Conservation (phyloP, 2,113 vertebrate species). For the Pseudorhombus dupliciocellatus region DNA sequence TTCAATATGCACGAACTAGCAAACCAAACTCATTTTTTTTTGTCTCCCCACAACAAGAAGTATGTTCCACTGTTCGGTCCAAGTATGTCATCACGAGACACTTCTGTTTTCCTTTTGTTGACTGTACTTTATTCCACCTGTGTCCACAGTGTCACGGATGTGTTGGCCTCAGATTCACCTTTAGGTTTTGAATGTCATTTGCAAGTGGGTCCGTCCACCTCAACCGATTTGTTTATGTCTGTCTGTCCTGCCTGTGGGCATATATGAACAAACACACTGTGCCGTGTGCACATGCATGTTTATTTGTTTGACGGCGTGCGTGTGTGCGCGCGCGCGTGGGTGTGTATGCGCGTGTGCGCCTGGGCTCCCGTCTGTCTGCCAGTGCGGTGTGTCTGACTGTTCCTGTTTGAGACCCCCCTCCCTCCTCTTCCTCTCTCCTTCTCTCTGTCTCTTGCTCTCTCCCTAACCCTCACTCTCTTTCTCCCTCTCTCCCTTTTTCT, state of each 20-base stretch:
- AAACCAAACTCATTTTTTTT: not conserved
- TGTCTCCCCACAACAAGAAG: not conserved
- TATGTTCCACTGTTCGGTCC: not conserved
- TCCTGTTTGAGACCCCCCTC: conserved; percentile 38
- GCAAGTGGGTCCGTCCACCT: conserved; percentile 40
- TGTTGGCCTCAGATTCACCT: conserved; percentile 53
- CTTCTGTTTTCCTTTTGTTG: conserved; percentile 27
- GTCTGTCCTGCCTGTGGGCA: conserved; percentile 33
- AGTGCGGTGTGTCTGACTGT: conserved; percentile 55
- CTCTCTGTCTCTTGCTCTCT: conserved; percentile 10
- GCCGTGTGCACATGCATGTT: conserved; percentile 22
- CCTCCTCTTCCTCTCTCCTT: conserved; percentile 5
- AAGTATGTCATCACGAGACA: conserved; percentile 19
- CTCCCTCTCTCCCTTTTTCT: conserved; percentile 9
- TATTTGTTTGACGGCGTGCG: conserved; percentile 21
- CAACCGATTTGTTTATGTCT: conserved; percentile 49
- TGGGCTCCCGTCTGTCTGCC: conserved; percentile 63
- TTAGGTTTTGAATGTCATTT: conserved; percentile 72
- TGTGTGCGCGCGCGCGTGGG: conserved; percentile 36
- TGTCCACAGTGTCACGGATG: not conserved
- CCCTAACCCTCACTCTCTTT: conserved; percentile 14
- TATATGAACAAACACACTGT: conserved; percentile 30
- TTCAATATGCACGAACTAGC: not conserved
- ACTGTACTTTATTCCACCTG: conserved; percentile 36
- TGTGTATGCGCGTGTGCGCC: conserved; percentile 30